Evolutionary conservation across 2,113 vertebrate genomes (phyloP).

Genomic region (Cyprinodon tularosa): DNA sequence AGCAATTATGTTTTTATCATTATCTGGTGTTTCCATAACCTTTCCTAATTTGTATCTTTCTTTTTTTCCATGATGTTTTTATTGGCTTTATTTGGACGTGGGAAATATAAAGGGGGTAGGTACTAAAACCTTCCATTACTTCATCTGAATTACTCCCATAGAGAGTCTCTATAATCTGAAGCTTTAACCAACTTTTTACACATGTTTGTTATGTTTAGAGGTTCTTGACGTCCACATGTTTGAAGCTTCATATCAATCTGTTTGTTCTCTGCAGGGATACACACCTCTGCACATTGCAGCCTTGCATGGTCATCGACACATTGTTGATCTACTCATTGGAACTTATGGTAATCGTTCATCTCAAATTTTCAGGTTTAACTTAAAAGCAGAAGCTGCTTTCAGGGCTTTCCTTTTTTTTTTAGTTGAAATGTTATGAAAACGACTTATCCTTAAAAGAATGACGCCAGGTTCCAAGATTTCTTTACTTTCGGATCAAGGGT

Average conservation of each 20-base stretch:
- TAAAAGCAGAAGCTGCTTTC: neutral
- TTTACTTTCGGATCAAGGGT: conserved; percentile 19
- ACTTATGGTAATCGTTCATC: conserved; percentile 74
- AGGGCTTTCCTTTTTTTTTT: neutral
- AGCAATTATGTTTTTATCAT: conserved; percentile 82
- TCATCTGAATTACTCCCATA: neutral
- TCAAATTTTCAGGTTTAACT: neutral
- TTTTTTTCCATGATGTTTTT: conserved; percentile 58
- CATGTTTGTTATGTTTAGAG: neutral
- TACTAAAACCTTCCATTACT: conserved; percentile 41
- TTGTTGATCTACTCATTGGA: conserved; percentile 77
- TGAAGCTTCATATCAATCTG: neutral
- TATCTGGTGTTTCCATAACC: conserved; percentile 83
- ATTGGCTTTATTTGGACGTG: conserved; percentile 54
- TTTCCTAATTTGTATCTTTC: conserved; percentile 77
- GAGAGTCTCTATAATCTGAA: neutral
- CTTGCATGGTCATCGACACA: conserved; percentile 78
- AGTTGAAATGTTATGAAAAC: neutral
- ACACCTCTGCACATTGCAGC: conserved; percentile 85
- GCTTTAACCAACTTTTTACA: neutral
- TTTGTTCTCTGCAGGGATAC: conserved; percentile 75
- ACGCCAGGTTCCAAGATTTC: neutral
- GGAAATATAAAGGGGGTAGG: conserved; percentile 79
- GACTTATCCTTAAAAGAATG: neutral
- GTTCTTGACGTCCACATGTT: neutral